Base-by-base conservation (phyloP, 1,140 invertebrate species). In the Geopemphigus sp. region DNA sequence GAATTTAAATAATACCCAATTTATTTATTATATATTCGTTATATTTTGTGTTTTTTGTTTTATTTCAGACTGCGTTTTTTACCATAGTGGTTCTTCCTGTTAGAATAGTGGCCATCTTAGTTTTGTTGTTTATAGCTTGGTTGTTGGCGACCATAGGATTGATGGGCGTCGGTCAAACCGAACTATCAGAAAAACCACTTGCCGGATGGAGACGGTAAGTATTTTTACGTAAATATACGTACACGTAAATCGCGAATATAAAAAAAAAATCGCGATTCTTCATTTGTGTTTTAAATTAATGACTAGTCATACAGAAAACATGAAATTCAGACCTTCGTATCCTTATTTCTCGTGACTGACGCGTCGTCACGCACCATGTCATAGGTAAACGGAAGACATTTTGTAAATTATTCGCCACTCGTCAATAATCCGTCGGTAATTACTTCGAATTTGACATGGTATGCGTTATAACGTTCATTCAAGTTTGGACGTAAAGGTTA, bases 171-270 rank as follows among this genome's bases (percentile, higher is more conserved):
- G 90, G 90, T 26, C 90, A 94, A 83, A 90, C 94, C 73, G 92
- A 95, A 82, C 86, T 94, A 10, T 88, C 90, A 80, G 86, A 87
- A 53, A 89, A 89, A 82, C 94, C 94, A 11, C 88, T 95, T 80
- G 89, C 88, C 11, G 92, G 92, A 81, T 95, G 94, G 93, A 90
- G 93, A 86, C 92, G 91, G 94, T 95, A 87, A 87, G 86, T 85
- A 80, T 80, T 70, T 63, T 6, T 29, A 19, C 17, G 10, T 3
- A 56, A n/a, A n/a, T n/a, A n/a, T n/a, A n/a, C n/a, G n/a, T n/a
- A n/a, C n/a, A n/a, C n/a, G n/a, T n/a, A n/a, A n/a, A 45, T 45
- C 11, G 11, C 5, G 5, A 45, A 45, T 45, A 45, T 45, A 45
- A 45, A 5, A 45, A 45, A 5, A 45, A 45, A 5, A 45, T 5